A percentile compares a stretch with the other conserved stretches of the same genome.
These are phyloP conservation scores for Macroramphosus scolopax DNA, from an alignment of 2,797 vertebrate species.

Conservation along the genomic window DNA sequence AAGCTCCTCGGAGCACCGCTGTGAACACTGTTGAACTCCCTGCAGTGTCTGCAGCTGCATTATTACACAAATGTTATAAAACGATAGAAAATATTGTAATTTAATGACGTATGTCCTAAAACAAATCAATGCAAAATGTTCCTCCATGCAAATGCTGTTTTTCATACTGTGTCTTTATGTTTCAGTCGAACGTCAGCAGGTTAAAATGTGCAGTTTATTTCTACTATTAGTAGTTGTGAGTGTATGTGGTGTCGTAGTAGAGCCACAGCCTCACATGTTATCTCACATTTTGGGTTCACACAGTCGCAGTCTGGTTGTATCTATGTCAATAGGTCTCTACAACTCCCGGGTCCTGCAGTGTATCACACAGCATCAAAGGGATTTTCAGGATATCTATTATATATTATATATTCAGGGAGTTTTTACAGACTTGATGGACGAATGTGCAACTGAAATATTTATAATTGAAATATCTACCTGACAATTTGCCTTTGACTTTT, in stretches of 20 bases:
- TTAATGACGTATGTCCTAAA: too few species aligned
- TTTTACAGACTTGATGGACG: conserved; percentile 13
- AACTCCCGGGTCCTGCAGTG: conserved; percentile 35
- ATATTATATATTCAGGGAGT: conserved; percentile 11
- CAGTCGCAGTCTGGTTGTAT: conserved; percentile 36
- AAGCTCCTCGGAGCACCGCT: too few species aligned
- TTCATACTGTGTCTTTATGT: too few species aligned
- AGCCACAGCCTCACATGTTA: conserved; percentile 21
- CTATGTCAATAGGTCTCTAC: conserved; percentile 35
- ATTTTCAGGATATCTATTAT: conserved; percentile 37
- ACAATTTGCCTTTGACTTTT: background rate
- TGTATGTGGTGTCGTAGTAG: background rate
- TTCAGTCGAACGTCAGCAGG: too few species aligned
- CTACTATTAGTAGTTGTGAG: too few species aligned
- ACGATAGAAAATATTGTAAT: too few species aligned
- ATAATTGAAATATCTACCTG: background rate
- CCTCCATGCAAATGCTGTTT: too few species aligned
- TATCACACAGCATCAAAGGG: conserved; percentile 37
- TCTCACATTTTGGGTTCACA: conserved; percentile 19
- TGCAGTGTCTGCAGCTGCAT: too few species aligned
- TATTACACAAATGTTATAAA: too few species aligned
- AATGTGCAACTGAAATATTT: conserved; percentile 10
- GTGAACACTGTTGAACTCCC: too few species aligned
- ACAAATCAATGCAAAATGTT: too few species aligned
- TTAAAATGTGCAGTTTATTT: too few species aligned